Conservation (phyloP, 2,888 invertebrate species). For the Cryptus viduatorius region DNA sequence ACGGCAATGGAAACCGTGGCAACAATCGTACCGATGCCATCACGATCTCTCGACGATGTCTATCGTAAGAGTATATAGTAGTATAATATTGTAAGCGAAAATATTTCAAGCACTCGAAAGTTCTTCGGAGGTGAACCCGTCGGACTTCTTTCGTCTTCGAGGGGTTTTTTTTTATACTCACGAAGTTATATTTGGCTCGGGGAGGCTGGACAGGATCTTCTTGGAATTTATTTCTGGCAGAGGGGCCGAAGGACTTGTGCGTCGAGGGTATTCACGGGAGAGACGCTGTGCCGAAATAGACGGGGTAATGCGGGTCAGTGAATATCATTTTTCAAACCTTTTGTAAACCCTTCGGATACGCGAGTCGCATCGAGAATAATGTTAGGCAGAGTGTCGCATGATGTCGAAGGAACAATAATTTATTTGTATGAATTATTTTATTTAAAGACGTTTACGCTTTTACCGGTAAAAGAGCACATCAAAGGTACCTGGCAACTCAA, state of each 20-base stretch:
- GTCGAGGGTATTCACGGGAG: constrained; percentile 5
- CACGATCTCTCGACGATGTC: constrained; percentile 5
- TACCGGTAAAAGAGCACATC: no score
- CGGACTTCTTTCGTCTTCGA: constrained; percentile 36
- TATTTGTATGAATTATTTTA: no score
- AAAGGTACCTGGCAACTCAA: no score
- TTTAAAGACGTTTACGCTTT: no score
- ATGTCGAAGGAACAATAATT: no score
- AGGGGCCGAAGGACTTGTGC: constrained; percentile 58
- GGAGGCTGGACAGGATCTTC: constrained; percentile 58
- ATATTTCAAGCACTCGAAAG: constrained; percentile 35
- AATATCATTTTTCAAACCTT: not conserved
- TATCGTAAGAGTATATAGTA: not conserved
- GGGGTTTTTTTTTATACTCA: constrained; percentile 35
- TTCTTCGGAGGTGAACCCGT: constrained; percentile 26
- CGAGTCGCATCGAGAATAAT: not conserved
- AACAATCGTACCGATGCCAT: constrained; percentile 18
- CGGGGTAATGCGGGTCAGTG: constrained; percentile 31
- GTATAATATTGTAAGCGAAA: constrained; percentile 22
- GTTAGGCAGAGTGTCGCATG: not conserved
- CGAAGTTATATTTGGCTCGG: constrained; percentile 67
- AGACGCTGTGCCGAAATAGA: not conserved
- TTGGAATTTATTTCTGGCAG: constrained; percentile 58
- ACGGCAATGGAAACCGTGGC: constrained; percentile 10
- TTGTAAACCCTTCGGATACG: not conserved